phyloP scores from a whole-genome alignment of 2,888 invertebrate species.

The Pemphredon lugubris region DNA sequence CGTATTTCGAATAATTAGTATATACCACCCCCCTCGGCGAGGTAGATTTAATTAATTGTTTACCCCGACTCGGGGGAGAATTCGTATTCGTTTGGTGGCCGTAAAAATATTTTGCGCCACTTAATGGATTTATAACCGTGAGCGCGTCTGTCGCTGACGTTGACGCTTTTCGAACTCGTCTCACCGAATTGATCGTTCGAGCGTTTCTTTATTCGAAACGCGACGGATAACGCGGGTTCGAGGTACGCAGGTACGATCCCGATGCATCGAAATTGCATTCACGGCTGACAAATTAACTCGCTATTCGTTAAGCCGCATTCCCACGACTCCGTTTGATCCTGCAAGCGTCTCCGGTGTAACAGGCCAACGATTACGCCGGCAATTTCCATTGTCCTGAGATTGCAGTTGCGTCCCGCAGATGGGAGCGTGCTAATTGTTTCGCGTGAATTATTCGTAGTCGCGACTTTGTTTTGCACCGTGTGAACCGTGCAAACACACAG shows the following conservation, averaged over 20 bases:
- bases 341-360: neutral
- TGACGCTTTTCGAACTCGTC: too few relatives aligned
- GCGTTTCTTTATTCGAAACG: too few relatives aligned
- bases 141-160: too few relatives aligned
- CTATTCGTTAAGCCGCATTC: neutral
- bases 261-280: neutral
- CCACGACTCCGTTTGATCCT: constrained; percentile 3
- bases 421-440: constrained; percentile 18
- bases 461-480: constrained; percentile 4
- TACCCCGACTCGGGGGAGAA: neutral
- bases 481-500: neutral
- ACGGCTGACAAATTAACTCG: constrained; percentile 9
- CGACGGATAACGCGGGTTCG: neutral
- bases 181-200: too few relatives aligned
- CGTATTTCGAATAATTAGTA: constrained; percentile 28
- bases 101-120: neutral
- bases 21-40: neutral
- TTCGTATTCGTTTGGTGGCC: neutral
- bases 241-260: neutral
- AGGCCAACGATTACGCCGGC: neutral
- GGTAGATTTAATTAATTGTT: constrained; percentile 11
- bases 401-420: constrained; percentile 7
- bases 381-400: constrained; percentile 8
- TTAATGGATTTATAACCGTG: too few relatives aligned
- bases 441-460: constrained; percentile 17